Conservation (phyloP, 2,888 invertebrate species). For the Xylota segnis region DNA sequence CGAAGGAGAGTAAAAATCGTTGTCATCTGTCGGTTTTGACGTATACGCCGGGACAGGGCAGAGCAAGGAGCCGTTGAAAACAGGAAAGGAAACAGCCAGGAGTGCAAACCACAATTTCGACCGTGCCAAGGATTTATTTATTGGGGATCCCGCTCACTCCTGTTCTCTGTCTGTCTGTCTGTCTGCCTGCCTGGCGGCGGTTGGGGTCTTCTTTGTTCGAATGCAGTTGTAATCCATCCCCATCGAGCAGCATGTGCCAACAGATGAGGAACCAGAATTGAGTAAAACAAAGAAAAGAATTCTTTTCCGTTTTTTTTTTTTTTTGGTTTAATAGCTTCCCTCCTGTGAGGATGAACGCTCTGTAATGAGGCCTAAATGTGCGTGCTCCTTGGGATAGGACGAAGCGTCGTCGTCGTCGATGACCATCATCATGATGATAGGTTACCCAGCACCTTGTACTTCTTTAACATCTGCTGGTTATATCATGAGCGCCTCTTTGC, state of each 20-base stretch:
- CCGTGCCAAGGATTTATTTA: slow-evolving; percentile 61
- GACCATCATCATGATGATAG: slow-evolving; percentile 60
- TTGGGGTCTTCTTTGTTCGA: slow-evolving; percentile 41
- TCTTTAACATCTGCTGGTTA: slow-evolving; percentile 58
- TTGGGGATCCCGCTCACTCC: slow-evolving; percentile 22
- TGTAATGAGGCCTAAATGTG: slow-evolving; percentile 61
- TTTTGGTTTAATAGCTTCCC: slow-evolving; percentile 56
- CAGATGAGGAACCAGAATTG: slow-evolving; percentile 47
- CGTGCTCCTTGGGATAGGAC: slow-evolving; percentile 49
- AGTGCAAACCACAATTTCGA: slow-evolving; percentile 31
- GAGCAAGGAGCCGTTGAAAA: neutral
- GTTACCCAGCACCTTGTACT: slow-evolving; percentile 52
- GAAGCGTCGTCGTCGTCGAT: slow-evolving; percentile 17
- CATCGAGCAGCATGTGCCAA: slow-evolving; percentile 64
- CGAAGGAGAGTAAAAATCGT: slow-evolving; percentile 37
- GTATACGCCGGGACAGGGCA: slow-evolving; percentile 2
- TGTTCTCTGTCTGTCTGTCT: slow-evolving; percentile 28
- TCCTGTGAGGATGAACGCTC: slow-evolving; percentile 40
- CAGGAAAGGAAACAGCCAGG: neutral
- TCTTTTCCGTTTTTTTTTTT: neutral
- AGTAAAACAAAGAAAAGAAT: slow-evolving; percentile 18
- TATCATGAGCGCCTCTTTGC: slow-evolving; percentile 4
- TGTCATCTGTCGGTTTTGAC: slow-evolving; percentile 58
- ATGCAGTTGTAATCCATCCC: slow-evolving; percentile 59
- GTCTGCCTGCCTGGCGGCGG: too few species aligned